Percentiles rank a stretch among this genome's conserved stretches.
Evolutionary conservation across 2,797 vertebrate genomes (phyloP).

Genomic region (Myiotriccus ornatus): DNA sequence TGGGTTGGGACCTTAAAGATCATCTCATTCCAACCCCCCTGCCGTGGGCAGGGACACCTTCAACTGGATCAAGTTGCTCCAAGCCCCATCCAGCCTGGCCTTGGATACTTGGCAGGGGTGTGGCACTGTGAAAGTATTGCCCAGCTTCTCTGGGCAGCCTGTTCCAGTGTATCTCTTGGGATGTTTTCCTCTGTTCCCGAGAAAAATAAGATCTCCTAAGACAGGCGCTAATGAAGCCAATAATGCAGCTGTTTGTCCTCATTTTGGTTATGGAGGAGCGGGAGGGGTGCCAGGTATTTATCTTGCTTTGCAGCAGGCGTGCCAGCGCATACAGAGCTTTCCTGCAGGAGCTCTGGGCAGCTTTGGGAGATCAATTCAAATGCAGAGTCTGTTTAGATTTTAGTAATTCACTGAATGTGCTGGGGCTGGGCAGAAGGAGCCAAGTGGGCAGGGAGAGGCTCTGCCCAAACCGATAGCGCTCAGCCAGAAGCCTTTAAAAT

Average conservation of each 20-base stretch:
- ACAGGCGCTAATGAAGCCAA: neutral
- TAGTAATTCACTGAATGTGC: neutral
- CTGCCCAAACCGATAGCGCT: neutral
- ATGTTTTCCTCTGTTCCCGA: neutral
- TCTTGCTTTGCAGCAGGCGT: neutral
- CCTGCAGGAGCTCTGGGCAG: neutral
- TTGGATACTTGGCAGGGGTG: neutral
- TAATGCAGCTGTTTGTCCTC: neutral
- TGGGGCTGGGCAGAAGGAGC: neutral
- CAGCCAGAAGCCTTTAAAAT: neutral
- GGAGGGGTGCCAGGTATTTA: neutral
- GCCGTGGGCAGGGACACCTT: neutral
- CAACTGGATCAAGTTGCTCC: neutral
- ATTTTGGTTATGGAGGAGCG: neutral
- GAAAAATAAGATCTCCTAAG: neutral
- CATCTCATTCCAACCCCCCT: neutral
- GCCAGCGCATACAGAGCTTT: neutral
- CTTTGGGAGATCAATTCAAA: neutral
- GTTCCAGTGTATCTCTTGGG: neutral
- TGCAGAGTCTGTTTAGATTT: neutral
- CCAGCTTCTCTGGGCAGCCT: neutral
- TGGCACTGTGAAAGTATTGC: neutral
- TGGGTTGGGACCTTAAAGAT: neutral
- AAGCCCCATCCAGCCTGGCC: neutral
- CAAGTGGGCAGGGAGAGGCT: neutral